Percentiles rank a stretch among this genome's conserved stretches.
phyloP scores from a whole-genome alignment of 1,140 invertebrate species.

The Eufriesea mexicana region DNA sequence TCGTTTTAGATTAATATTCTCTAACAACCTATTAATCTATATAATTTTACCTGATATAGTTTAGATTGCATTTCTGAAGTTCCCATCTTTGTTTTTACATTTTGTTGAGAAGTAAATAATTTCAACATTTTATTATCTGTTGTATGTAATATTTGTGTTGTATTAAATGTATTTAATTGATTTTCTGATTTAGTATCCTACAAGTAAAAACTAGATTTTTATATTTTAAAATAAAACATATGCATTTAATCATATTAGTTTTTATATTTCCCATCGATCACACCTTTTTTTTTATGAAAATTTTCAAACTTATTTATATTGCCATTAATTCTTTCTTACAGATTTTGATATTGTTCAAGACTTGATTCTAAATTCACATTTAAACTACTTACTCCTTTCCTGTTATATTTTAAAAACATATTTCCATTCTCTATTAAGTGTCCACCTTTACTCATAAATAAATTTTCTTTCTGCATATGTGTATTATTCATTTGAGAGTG shows the following conservation, averaged over 20 bases:
- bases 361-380: constrained; percentile 8
- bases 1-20: constrained; percentile 7
- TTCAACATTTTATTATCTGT: constrained; percentile 26
- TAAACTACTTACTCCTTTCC: constrained; percentile 2
- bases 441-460: not conserved
- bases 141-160: not conserved
- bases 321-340: not conserved
- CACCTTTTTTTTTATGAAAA: constrained; percentile 12
- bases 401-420: not conserved
- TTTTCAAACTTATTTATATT: not conserved
- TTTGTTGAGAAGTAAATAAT: constrained; percentile 40
- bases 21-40: not conserved
- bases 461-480: constrained; percentile 3
- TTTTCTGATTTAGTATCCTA: constrained; percentile 40
- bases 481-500: not conserved
- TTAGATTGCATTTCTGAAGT: not conserved
- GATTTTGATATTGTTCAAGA: constrained; percentile 8
- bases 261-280: too few relatives aligned
- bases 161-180: constrained; percentile 18
- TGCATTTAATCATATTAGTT: not conserved
- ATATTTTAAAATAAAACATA: not conserved
- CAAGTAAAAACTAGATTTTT: not conserved
- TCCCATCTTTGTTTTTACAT: constrained; percentile 12
- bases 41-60: not conserved
- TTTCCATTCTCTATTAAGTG: constrained; percentile 19